A percentile compares a stretch with the other conserved stretches of the same genome.
Evolutionary conservation across 2,888 invertebrate species (phyloP).

Genomic region (Drosophila pegasa): DNA sequence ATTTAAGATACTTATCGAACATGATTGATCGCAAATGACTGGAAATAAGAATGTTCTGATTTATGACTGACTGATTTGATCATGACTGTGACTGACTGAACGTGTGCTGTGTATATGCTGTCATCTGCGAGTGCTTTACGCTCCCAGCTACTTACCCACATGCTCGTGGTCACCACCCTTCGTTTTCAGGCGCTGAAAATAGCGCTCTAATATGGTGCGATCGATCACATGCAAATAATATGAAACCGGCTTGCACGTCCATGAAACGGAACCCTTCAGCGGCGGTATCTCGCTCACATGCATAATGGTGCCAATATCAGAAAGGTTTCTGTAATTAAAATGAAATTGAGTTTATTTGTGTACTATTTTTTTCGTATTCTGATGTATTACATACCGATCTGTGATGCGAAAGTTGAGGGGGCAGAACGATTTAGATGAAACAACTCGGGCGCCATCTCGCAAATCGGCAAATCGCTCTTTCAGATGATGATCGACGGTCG

Average conservation of each 20-base stretch:
- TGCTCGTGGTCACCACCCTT: slow-evolving; percentile 87
- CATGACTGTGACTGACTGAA: slow-evolving; percentile 28
- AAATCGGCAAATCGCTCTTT: slow-evolving; percentile 98
- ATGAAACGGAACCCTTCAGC: slow-evolving; percentile 97
- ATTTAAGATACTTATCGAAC: slow-evolving; percentile 4
- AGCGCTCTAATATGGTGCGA: slow-evolving; percentile 97
- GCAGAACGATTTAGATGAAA: slow-evolving; percentile 99
- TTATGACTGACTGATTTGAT: slow-evolving; percentile 24
- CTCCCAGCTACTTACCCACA: slow-evolving; percentile 79
- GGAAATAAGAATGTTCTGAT: slow-evolving; percentile 26
- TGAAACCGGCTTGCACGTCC: slow-evolving; percentile 99
- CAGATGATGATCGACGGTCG: slow-evolving; percentile 97
- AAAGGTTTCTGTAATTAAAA: slow-evolving; percentile 90
- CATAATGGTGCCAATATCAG: slow-evolving; percentile 99
- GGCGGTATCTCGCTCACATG: slow-evolving; percentile 98
- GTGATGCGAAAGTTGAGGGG: slow-evolving; percentile 99
- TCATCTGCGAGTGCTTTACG: not conserved
- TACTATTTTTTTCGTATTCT: not conserved
- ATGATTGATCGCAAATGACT: slow-evolving; percentile 22
- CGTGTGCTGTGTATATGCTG: slow-evolving; percentile 22
- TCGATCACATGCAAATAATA: slow-evolving; percentile 99
- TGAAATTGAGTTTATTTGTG: not conserved
- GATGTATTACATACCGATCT: slow-evolving; percentile 86
- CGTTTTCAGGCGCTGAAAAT: slow-evolving; percentile 97
- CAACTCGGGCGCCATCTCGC: slow-evolving; percentile 97